These are phyloP conservation scores for Thymelicus sylvestris DNA, from an alignment of 2,888 invertebrate genomes.

Conservation along the genomic window DNA sequence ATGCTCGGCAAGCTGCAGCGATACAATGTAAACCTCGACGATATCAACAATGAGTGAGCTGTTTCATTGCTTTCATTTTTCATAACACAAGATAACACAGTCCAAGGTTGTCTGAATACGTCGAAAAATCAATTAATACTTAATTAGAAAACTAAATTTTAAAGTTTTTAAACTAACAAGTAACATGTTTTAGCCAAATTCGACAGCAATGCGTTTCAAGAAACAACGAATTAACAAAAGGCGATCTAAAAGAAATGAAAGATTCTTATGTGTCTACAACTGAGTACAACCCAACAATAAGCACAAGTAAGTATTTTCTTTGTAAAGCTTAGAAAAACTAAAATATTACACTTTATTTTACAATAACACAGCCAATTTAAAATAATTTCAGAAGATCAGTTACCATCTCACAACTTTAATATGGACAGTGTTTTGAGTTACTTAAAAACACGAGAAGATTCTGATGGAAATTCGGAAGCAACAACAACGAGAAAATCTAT, in stretches of 20 bases:
- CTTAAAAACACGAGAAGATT: conserved; percentile 9
- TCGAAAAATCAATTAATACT: neutral
- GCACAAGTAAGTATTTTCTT: conserved; percentile 5
- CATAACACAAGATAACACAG: conserved; percentile 9
- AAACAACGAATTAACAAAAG: neutral
- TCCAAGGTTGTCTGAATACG: neutral
- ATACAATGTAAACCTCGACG: conserved; percentile 68
- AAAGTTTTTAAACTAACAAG: too few relatives aligned
- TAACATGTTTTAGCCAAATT: neutral
- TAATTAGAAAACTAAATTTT: neutral
- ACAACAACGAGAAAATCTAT: conserved; percentile 11
- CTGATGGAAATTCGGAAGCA: neutral
- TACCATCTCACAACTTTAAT: neutral
- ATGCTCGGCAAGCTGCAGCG: conserved; percentile 65
- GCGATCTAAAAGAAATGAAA: neutral
- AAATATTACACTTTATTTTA: too few relatives aligned
- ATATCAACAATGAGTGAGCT: conserved; percentile 70
- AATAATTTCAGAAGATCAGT: conserved; percentile 33
- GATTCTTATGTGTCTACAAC: conserved; percentile 8
- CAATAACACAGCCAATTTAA: neutral
- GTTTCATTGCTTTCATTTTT: conserved; percentile 8
- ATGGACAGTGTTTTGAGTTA: conserved; percentile 4
- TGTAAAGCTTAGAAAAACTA: neutral
- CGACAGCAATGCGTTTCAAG: conserved; percentile 13
- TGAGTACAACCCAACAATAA: neutral